These are phyloP conservation scores for Temnothorax nylanderi DNA, from an alignment of 1,140 invertebrate species.

Conservation along the genomic window DNA sequence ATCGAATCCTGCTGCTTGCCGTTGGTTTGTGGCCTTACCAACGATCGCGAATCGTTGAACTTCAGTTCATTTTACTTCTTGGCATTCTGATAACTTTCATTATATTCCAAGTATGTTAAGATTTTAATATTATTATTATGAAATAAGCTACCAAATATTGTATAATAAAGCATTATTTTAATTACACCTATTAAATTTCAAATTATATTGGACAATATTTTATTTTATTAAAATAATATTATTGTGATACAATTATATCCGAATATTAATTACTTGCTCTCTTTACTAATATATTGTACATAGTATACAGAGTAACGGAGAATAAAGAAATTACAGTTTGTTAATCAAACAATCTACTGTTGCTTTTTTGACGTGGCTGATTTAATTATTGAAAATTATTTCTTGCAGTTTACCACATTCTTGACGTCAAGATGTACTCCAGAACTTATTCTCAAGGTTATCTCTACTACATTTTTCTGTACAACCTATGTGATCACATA, in stretches of 20 bases:
- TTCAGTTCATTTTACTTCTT: conserved; percentile 6
- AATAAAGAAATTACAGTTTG: not conserved
- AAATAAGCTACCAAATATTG: not conserved
- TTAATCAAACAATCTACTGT: not conserved
- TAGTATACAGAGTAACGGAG: not conserved
- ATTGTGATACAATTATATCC: not conserved
- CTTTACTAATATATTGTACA: not conserved
- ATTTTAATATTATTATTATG: not conserved
- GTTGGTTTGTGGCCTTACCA: no score
- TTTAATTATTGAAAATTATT: not conserved
- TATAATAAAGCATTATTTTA: not conserved
- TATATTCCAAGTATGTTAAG: not conserved
- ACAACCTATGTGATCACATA: not conserved
- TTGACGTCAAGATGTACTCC: not conserved
- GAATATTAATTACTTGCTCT: not conserved
- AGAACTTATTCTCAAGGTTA: not conserved
- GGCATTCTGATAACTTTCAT: not conserved
- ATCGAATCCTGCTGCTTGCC: conserved; percentile 13
- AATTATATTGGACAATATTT: not conserved
- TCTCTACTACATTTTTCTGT: not conserved
- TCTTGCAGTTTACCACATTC: not conserved
- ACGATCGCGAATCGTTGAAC: not conserved
- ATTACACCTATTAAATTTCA: not conserved
- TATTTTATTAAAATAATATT: not conserved
- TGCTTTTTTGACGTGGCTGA: not conserved